A percentile compares a stretch with the other conserved stretches of the same genome.
Evolutionary conservation across 92 coral and sea anemone species (phyloP).

Genomic region (Epizoanthus ramosus): DNA sequence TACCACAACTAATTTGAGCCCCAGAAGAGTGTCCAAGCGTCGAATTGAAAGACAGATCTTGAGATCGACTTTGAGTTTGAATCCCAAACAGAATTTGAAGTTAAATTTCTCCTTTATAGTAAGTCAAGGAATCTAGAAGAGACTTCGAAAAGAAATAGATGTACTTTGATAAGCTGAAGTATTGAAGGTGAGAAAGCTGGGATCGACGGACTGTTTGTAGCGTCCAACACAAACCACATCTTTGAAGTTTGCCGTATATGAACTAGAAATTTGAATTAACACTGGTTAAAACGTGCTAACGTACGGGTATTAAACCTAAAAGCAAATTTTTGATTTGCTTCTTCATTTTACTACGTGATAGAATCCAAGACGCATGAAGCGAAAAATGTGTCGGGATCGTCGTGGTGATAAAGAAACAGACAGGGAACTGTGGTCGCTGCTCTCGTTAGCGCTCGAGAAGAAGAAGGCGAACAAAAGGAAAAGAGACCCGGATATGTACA

Average conservation of each 20-base stretch:
- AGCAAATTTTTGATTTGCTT: constrained; percentile 17
- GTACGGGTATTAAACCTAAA: too few relatives aligned
- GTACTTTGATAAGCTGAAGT: neutral
- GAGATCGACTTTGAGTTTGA: neutral
- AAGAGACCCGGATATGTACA: constrained; percentile 86
- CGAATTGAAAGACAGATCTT: neutral
- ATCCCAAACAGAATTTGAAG: neutral
- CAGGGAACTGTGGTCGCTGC: constrained; percentile 93
- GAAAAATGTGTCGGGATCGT: constrained; percentile 49
- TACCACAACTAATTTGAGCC: neutral
- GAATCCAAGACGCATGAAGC: constrained; percentile 49
- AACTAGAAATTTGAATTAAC: too few relatives aligned
- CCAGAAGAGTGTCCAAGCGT: neutral
- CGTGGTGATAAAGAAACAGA: constrained; percentile 65
- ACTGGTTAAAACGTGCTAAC: constrained; percentile 7
- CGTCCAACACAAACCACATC: neutral
- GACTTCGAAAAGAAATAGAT: too few relatives aligned
- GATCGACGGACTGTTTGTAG: neutral
- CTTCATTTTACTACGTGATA: constrained; percentile 25
- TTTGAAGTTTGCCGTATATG: constrained; percentile 1
- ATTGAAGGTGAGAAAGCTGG: constrained; percentile 20
- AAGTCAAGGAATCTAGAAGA: neutral
- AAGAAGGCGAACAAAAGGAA: constrained; percentile 80
- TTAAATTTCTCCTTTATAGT: neutral
- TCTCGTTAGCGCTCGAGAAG: constrained; percentile 86